A percentile compares a stretch with the other conserved stretches of the same genome.
phyloP scores from a whole-genome alignment of 2,113 vertebrate genomes.

The Anas platyrhynchos region DNA sequence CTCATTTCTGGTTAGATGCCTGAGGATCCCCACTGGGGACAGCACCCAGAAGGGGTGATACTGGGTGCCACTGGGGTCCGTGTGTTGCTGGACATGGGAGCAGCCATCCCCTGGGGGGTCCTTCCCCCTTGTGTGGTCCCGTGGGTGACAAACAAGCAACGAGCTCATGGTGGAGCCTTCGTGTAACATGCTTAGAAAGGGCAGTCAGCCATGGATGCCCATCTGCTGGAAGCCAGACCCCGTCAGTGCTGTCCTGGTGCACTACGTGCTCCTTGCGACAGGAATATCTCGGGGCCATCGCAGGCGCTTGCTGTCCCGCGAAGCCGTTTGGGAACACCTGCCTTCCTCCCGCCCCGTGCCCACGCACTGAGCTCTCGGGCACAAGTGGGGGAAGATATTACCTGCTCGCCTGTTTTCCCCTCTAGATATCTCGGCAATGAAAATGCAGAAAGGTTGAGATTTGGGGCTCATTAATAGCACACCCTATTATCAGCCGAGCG shows the following conservation, averaged over 20 bases:
- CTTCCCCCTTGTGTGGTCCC: not conserved
- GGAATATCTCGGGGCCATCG: not conserved
- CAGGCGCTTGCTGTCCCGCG: not conserved
- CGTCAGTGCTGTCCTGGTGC: rapidly evolving
- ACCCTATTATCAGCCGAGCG: slow-evolving; percentile 50
- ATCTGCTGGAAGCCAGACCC: not conserved
- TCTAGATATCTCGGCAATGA: slow-evolving; percentile 6
- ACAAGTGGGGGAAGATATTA: not conserved
- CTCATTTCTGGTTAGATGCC: not conserved
- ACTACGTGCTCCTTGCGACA: not conserved
- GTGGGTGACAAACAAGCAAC: not conserved
- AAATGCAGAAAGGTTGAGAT: slow-evolving; percentile 14
- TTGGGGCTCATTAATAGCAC: not conserved
- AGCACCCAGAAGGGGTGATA: not conserved
- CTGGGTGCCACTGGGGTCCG: not conserved
- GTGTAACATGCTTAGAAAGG: not conserved
- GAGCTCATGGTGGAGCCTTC: not conserved
- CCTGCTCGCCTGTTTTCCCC: not conserved
- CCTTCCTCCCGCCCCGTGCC: not conserved
- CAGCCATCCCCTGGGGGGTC: rapidly evolving
- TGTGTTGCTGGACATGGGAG: rapidly evolving
- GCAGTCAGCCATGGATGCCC: rapidly evolving
- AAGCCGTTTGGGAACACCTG: not conserved
- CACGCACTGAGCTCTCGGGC: not conserved
- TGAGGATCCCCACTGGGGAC: not conserved